Base-by-base conservation (phyloP, 2,113 vertebrate species). In the Pan paniscus region DNA sequence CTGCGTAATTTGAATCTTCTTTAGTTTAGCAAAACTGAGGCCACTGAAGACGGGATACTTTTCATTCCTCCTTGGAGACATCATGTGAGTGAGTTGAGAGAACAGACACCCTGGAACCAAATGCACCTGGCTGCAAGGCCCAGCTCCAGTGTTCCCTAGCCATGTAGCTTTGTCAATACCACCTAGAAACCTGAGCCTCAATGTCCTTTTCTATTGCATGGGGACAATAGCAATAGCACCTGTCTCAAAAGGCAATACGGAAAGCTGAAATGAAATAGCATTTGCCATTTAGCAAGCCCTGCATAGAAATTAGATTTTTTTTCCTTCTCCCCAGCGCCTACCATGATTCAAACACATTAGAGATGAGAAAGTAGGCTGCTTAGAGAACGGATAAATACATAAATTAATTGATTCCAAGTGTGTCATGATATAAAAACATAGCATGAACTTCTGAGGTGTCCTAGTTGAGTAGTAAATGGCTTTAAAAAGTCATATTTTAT, bases 401-500 rank as follows among this genome's bases (percentile, higher is more conserved):
- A 43, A 43, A 57, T 75, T 12, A 43, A 38, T 75, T 14, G 40
- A 67, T 67, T 83, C 57, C 32, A 67, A 7, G 35, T 14, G 4
- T 55, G 16, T 22, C 22, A 8, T 38, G 52, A 55, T 40, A 83
- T 18, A 89, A 79, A 92, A 75, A 50, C 35, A 22, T 27, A 90
- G 30, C 35, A 38, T 14, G 52, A 64, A 48, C 25, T 52, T 46
- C 80, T 61, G 59, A 13, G 12, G n/a, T n/a, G 81, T 92, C 16
- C 30, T 88, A 70, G 55, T 35, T 50, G 68, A 83, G 91, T 96
- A 95, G 89, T 59, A 85, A 88, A 27, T 96, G 32, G n/a, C 78
- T 94, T 93, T 79, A 16, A 59, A 78, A 94, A 94, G 16, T 30
- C 46, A 12, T 61, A n/a, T 76, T 78, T 81, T 78, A 68, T 43